Conservation (phyloP, 1,140 invertebrate species). For the Zelostemma sp. region DNA sequence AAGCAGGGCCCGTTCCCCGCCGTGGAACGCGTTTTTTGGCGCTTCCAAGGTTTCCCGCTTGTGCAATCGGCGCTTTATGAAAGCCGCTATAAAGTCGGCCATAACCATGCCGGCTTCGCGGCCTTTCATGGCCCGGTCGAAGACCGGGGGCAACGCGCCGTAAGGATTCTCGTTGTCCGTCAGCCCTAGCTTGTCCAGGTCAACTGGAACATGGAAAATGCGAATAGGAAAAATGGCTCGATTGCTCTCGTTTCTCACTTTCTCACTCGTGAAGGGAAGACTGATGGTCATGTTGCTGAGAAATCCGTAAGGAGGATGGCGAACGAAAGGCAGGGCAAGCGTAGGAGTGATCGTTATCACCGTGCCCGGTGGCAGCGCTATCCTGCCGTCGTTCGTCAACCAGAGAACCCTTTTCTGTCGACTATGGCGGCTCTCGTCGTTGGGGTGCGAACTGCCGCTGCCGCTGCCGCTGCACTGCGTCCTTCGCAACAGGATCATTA, state of each 20-base stretch:
- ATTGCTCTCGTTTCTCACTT: not conserved
- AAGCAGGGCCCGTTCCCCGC: slow-evolving; percentile 82
- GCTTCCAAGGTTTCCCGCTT: slow-evolving; percentile 70
- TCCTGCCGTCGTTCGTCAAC: slow-evolving; percentile 84
- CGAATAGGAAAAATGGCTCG: no score
- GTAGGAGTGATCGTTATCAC: slow-evolving; percentile 84
- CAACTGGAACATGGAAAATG: slow-evolving; percentile 70
- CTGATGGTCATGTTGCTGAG: slow-evolving; percentile 87
- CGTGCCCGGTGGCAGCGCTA: slow-evolving; percentile 85
- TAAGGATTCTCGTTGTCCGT: slow-evolving; percentile 89
- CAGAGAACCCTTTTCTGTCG: slow-evolving; percentile 84
- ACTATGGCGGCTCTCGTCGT: slow-evolving; percentile 71
- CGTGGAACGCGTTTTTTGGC: slow-evolving; percentile 75
- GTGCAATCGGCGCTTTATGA: slow-evolving; percentile 76
- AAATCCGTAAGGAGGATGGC: slow-evolving; percentile 87
- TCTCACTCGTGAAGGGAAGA: slow-evolving; percentile 89
- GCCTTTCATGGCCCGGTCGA: slow-evolving; percentile 78
- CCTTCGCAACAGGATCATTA: slow-evolving; percentile 15
- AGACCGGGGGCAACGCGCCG: slow-evolving; percentile 80
- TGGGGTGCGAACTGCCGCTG: slow-evolving; percentile 6
- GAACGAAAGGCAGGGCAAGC: slow-evolving; percentile 83
- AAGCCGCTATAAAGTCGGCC: slow-evolving; percentile 79
- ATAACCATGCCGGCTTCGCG: slow-evolving; percentile 77
- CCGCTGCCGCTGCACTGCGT: slow-evolving; percentile 7
- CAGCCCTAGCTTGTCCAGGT: slow-evolving; percentile 84